A percentile compares a stretch with the other conserved stretches of the same genome.
phyloP scores from a whole-genome alignment of 2,797 vertebrate species.

The Sebastes miniatus region DNA sequence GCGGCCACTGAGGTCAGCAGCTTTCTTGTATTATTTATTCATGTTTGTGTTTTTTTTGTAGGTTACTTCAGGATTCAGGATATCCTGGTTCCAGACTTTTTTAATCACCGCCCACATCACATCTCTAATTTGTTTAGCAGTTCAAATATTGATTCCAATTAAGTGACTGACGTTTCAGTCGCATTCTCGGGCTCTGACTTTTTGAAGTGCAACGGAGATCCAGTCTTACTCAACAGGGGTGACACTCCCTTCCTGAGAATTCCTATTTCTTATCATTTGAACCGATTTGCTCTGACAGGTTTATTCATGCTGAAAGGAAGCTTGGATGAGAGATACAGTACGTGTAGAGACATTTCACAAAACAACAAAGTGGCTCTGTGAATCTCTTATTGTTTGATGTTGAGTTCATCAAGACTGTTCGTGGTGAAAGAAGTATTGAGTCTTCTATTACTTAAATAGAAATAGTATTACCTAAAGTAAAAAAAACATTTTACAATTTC shows the following conservation, averaged over 20 bases:
- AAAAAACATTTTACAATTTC: not conserved
- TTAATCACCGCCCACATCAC: not conserved
- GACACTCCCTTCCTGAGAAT: slow-evolving; percentile 17
- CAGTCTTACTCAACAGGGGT: not conserved
- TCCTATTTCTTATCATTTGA: not conserved
- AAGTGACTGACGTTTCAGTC: fast-evolving
- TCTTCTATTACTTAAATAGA: not conserved
- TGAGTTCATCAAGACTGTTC: not conserved
- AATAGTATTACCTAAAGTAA: not conserved
- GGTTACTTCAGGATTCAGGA: not conserved
- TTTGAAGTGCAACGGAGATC: not conserved
- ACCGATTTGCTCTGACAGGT: not conserved
- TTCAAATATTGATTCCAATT: not conserved
- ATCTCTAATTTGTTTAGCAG: not conserved
- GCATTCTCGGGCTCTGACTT: not conserved
- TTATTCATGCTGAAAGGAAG: not conserved
- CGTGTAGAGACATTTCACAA: not conserved
- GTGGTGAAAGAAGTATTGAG: not conserved
- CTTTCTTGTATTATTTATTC: not conserved
- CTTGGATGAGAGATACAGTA: not conserved
- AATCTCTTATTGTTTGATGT: not conserved
- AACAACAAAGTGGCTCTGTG: not conserved
- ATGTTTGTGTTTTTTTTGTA: not conserved
- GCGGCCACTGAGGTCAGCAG: not conserved
- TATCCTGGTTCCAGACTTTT: slow-evolving; percentile 1